Evolutionary conservation across 2,113 vertebrate species (phyloP).

Genomic region (Procapra przewalskii): DNA sequence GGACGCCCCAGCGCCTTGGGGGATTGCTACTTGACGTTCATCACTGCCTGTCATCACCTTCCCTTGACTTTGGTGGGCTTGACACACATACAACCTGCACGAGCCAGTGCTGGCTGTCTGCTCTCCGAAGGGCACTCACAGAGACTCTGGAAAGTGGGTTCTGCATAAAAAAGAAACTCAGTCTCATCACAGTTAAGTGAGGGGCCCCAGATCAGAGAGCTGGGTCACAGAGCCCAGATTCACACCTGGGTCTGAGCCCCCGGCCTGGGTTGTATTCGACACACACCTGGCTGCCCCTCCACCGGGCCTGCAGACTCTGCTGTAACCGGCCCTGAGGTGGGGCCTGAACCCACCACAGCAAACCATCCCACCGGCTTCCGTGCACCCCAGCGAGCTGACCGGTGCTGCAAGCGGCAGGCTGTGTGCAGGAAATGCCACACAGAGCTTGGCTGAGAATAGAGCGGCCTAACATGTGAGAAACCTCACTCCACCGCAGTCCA

Average conservation of each 20-base stretch:
- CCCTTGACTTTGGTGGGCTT: neutral
- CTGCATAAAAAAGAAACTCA: neutral
- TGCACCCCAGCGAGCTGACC: neutral
- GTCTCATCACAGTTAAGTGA: neutral
- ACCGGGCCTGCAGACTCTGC: neutral
- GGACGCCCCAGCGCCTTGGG: neutral
- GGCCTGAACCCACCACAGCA: neutral
- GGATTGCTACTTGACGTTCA: fast-evolving
- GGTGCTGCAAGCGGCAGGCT: neutral
- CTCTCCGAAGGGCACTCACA: neutral
- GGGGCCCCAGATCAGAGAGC: neutral
- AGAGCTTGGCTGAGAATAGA: neutral
- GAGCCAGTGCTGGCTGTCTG: neutral
- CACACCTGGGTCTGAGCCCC: neutral
- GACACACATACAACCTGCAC: fast-evolving
- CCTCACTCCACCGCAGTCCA: neutral
- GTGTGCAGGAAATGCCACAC: neutral
- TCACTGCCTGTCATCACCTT: fast-evolving
- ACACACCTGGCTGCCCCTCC: neutral
- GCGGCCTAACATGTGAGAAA: neutral
- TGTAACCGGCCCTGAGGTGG: fast-evolving
- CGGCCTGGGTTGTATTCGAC: neutral
- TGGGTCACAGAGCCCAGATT: neutral
- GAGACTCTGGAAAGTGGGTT: neutral
- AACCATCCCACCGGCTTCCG: fast-evolving